Conservation (phyloP, 35 echinoderm and acorn worm species). For the Patiria miniata region DNA sequence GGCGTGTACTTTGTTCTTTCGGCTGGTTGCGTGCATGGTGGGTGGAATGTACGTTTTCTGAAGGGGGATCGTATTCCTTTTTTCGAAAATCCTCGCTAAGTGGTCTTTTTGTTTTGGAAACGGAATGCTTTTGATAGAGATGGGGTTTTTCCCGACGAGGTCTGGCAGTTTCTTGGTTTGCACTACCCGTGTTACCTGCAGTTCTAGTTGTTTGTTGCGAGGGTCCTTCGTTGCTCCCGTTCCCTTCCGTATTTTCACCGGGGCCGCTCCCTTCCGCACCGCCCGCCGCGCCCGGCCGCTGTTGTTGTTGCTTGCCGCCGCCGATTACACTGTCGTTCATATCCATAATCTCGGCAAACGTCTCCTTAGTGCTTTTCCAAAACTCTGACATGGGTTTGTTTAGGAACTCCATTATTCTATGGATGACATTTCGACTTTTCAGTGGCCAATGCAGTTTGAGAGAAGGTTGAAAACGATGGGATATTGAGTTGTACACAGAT, state of each 20-base stretch:
- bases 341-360: conserved; percentile 74
- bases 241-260: no score
- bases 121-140: neutral
- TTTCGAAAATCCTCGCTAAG: neutral
- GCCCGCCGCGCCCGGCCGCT: neutral
- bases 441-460: no score
- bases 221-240: no score
- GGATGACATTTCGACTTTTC: neutral
- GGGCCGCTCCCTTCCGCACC: no score
- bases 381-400: conserved; percentile 82
- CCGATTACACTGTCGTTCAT: conserved; percentile 22
- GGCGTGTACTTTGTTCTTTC: neutral
- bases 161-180: neutral
- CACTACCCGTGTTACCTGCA: no score
- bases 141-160: neutral
- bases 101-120: conserved; percentile 15
- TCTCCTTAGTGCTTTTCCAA: conserved; percentile 87
- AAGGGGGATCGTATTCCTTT: neutral
- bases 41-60: no score
- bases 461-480: no score
- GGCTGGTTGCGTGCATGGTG: neutral
- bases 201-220: no score
- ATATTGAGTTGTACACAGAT: no score
- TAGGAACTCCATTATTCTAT: conserved; percentile 71
- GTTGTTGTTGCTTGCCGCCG: neutral